Evolutionary conservation across 2,113 vertebrate species (phyloP).

Genomic region (Cavia aperea): DNA sequence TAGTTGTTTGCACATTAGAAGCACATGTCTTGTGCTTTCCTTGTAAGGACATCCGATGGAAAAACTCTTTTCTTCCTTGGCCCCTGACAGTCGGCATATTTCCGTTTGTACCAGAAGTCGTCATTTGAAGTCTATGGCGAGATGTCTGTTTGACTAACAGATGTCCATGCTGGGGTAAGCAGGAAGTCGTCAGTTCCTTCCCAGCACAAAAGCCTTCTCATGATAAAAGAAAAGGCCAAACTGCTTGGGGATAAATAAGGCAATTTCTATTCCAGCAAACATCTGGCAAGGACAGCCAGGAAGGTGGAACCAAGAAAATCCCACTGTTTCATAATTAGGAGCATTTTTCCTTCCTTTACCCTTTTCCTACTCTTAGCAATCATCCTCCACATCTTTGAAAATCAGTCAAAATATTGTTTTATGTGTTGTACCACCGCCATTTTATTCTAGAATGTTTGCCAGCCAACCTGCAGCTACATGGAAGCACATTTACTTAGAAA

Average conservation of each 20-base stretch:
- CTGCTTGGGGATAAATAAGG: constrained; percentile 61
- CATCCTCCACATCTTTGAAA: constrained; percentile 24
- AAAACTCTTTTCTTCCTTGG: constrained; percentile 4
- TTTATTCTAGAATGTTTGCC: constrained; percentile 8
- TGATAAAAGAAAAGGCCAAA: constrained; percentile 64
- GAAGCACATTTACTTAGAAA: not conserved
- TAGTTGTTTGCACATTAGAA: constrained; percentile 69
- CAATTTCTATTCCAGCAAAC: constrained; percentile 57
- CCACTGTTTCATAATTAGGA: not conserved
- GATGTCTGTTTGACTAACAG: constrained; percentile 68
- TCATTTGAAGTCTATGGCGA: constrained; percentile 67
- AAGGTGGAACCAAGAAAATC: constrained; percentile 48
- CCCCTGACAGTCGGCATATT: constrained; percentile 55
- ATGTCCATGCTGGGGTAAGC: constrained; percentile 61
- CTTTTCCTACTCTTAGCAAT: not conserved
- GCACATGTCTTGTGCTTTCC: constrained; percentile 54
- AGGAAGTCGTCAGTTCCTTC: constrained; percentile 60
- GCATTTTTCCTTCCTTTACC: constrained; percentile 39
- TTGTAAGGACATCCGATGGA: constrained; percentile 57
- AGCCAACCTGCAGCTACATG: not conserved
- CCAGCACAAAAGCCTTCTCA: constrained; percentile 63
- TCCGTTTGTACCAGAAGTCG: constrained; percentile 62
- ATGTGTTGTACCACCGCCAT: constrained; percentile 19
- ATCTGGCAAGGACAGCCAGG: constrained; percentile 46
- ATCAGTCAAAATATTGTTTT: not conserved